These are phyloP conservation scores for Theodoxus fluviatilis DNA, from an alignment of 2,888 invertebrate species.

Conservation along the genomic window DNA sequence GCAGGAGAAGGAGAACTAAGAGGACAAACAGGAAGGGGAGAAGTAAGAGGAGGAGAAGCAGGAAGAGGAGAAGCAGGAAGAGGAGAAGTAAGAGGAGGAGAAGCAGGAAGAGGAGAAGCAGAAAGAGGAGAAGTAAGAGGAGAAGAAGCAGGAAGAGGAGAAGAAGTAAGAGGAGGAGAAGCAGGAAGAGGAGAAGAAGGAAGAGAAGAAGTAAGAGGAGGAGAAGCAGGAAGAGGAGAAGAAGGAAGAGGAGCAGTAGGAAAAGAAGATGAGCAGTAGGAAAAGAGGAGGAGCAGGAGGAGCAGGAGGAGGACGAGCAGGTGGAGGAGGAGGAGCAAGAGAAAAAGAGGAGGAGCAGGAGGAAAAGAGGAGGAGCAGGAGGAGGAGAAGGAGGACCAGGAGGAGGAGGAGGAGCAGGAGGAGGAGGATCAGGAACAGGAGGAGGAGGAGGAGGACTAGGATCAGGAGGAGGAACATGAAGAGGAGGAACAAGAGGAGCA, in stretches of 20 bases:
- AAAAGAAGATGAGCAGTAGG: too few relatives aligned
- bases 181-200: too few relatives aligned
- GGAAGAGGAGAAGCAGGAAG: too few relatives aligned
- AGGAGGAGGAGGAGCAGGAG: not conserved
- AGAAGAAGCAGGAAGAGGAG: too few relatives aligned
- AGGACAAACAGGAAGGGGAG: too few relatives aligned
- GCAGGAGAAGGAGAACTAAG: not conserved
- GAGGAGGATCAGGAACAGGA: not conserved
- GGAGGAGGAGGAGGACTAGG: not conserved
- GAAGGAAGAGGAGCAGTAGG: not conserved
- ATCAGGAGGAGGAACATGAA: not conserved
- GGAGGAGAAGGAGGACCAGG: slow-evolving; percentile 1
- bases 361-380: not conserved
- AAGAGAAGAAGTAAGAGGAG: too few relatives aligned
- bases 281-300: not conserved
- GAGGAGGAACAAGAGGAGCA: not conserved
- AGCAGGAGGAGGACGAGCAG: not conserved
- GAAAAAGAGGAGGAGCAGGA: slow-evolving; percentile 1
- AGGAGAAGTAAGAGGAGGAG: too few relatives aligned
- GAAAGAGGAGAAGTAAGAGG: too few relatives aligned
- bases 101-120: too few relatives aligned
- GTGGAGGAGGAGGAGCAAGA: slow-evolving; percentile 7
- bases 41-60: too few relatives aligned
- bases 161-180: too few relatives aligned
- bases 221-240: not conserved